Evolutionary conservation across 2,888 invertebrate genomes (phyloP).

Genomic region (Brachyptera risi): DNA sequence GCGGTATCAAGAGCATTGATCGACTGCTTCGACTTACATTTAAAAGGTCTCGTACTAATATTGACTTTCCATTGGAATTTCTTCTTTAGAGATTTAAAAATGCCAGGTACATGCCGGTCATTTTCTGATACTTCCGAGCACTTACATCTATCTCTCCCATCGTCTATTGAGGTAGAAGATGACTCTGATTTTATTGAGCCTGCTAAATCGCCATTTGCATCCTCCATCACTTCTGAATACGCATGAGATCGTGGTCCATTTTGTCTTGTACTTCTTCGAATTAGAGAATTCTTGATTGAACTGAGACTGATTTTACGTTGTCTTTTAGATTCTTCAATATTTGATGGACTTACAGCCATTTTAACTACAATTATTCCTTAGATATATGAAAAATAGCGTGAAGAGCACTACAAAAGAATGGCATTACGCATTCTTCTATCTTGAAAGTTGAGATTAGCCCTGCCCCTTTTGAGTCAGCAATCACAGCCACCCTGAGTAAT

Average conservation of each 20-base stretch:
- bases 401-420: too few relatives aligned
- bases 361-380: too few relatives aligned
- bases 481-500: too few relatives aligned
- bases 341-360: slow-evolving; percentile 27
- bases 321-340: slow-evolving; percentile 29
- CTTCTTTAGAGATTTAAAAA: slow-evolving; percentile 32
- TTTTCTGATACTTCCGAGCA: slow-evolving; percentile 17
- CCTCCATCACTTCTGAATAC: slow-evolving; percentile 30
- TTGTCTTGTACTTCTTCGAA: slow-evolving; percentile 30
- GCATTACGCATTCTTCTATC: too few relatives aligned
- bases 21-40: slow-evolving; percentile 30
- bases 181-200: slow-evolving; percentile 3
- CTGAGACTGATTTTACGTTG: slow-evolving; percentile 31
- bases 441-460: too few relatives aligned
- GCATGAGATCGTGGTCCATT: slow-evolving; percentile 28
- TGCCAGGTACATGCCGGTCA: slow-evolving; percentile 28
- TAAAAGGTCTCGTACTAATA: slow-evolving; percentile 23
- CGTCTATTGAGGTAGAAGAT: background rate
- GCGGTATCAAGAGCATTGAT: slow-evolving; percentile 26
- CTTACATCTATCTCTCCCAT: slow-evolving; percentile 23
- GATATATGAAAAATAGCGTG: too few relatives aligned
- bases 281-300: slow-evolving; percentile 31
- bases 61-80: slow-evolving; percentile 29
- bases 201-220: slow-evolving; percentile 32
- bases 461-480: too few relatives aligned